A percentile compares a stretch with the other conserved stretches of the same genome.
These are phyloP conservation scores for Rhynchonema sp. DNA, from an alignment of 2,888 invertebrate genomes.

Conservation along the genomic window DNA sequence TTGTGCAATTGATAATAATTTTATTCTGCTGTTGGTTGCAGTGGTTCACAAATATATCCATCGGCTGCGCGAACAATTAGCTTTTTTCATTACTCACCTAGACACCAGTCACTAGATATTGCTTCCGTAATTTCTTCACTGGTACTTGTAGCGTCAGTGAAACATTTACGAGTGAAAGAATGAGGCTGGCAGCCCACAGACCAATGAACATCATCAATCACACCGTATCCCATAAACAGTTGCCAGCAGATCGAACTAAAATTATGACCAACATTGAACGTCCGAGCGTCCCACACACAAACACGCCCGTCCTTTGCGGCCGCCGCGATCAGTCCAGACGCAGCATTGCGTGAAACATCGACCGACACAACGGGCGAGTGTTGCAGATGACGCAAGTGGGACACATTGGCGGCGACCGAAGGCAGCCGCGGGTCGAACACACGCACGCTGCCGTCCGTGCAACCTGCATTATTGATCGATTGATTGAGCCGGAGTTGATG, in stretches of 20 bases:
- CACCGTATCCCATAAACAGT: too few relatives aligned
- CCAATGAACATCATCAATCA: neutral
- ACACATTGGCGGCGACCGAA: neutral
- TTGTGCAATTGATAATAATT: too few relatives aligned
- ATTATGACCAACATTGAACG: neutral
- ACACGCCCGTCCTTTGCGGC: neutral
- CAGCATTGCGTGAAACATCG: neutral
- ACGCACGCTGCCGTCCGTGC: neutral
- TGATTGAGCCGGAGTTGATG: too few relatives aligned
- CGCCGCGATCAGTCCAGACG: neutral
- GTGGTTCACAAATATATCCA: too few relatives aligned
- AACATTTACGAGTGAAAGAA: too few relatives aligned
- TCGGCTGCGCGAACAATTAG: too few relatives aligned
- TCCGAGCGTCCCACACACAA: neutral
- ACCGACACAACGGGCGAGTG: neutral
- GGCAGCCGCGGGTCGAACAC: neutral
- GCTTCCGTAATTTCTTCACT: too few relatives aligned
- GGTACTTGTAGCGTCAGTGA: neutral
- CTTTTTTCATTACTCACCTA: too few relatives aligned
- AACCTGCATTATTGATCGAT: too few relatives aligned
- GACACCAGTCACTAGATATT: too few relatives aligned
- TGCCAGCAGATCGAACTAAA: neutral
- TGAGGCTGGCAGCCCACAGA: too few relatives aligned
- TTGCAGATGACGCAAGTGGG: neutral
- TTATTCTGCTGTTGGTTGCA: too few relatives aligned